Evolutionary conservation across 2,113 vertebrate species (phyloP), one percentile per base, ranked within the genome.

Genomic region (Naja naja): DNA sequence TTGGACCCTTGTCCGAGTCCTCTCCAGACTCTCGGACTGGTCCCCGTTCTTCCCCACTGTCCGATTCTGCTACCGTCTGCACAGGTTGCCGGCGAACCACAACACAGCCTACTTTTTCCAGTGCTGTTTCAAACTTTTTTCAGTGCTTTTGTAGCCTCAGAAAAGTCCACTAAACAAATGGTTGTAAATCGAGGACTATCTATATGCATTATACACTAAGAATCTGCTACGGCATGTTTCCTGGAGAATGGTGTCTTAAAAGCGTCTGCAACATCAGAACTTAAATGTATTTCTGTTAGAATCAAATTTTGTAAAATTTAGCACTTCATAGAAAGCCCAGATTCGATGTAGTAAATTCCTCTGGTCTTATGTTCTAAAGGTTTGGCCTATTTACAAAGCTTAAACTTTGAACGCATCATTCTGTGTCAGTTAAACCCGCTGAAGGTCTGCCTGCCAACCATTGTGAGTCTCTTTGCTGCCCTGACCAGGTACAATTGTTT

Each of bases 361-460:
- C 60, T 23, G 25, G 20, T 94, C 93, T 95, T 95, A 94, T 95
- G 18, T 93, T 95, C 95, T 94, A 86, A 95, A 99, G 99, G 99
- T 93, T 96, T 99, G 94, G 95, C 97, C 0, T 99, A 99, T 87
- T 98, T 99, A 87, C 99, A 99, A 95, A 98, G 97, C 95, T 98
- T 99, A 56, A 99, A 99, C 96, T 98, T 99, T 94, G 99, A 99
- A 94, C 98, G 98, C 25, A 97, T 99, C 22, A 98, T 99, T 54
- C 99, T 99, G 98, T 99, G 98, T 92, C 99, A 99, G 94, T 97
- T 99, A n/a, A 99, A 99, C 94, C 99, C 99, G 0, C 97, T 99
- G 93, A 99, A 99, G 97, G 98, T 99, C 45, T 99, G 99, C 94
- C 97, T 99, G 94, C 98, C 99, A 0, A 97, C 98, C 0, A 98